Base-by-base conservation (phyloP, 2,888 invertebrate species). In the Melikaiella ostensackeni region DNA sequence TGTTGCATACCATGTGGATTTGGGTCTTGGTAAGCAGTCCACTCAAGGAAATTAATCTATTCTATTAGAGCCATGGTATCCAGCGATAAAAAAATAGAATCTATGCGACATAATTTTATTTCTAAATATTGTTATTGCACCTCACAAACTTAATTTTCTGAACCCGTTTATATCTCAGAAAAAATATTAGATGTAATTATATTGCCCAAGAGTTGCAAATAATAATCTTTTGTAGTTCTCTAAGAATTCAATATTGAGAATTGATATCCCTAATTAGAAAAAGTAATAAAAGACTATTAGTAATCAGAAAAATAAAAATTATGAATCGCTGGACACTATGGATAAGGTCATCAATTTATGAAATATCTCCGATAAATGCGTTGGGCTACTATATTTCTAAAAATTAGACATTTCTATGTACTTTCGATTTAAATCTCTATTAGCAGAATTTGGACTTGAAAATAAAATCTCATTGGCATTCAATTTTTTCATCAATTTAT, bases 1-100 rank as follows among this genome's bases (percentile, higher is more conserved):
- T 91, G 90, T 91, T 91, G 91, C 91, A 91, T 91, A 91, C 91
- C 90, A 91, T 91, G 91, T 91, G 91, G 91, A 91, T 91, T 91
- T 91, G 91, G 91, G 91, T 91, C 86, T 91, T 91, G 91, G 91
- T 91, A 91, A 91, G 91, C 91, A 91, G 86, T 88, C 89, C 88
- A 89, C 88, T 85, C 84, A 84, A 88, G 85, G 85, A 85, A 83
- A 86, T 86, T 86, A 82, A 85, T 86, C 79, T 87, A 85, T 84
- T 82, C 35, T 80, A 77, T 83, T 30, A 81, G 80, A 81, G n/a
- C 46, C 6, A 55, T 70, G 30, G 70, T 70, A 46, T 55, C 30
- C 50, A 70, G 50, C 70, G 50, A 30, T 33, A 21, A 21, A 50
- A 50, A 50, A n/a, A 7, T n/a, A 21, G 3, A 50, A 50, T n/a